Conservation (phyloP, 1,140 invertebrate species). For the Calephelis nemesis region DNA sequence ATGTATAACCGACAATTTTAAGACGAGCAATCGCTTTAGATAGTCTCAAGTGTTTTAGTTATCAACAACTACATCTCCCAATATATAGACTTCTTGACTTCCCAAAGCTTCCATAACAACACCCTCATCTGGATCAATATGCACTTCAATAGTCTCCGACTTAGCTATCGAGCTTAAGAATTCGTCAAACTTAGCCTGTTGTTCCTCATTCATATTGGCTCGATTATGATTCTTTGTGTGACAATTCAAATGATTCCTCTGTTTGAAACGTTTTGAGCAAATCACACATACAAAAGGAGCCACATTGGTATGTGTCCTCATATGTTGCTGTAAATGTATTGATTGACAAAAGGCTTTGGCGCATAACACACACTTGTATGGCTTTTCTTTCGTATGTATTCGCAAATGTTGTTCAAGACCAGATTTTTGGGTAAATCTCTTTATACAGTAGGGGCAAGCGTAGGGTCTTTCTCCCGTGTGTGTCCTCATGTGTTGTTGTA, state of each 20-base stretch:
- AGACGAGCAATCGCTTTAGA: too few species aligned
- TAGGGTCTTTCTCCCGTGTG: slow-evolving; percentile 7
- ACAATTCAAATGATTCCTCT: slow-evolving; percentile 2
- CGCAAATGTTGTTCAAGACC: background rate
- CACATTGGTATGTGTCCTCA: slow-evolving; percentile 8
- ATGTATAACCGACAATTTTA: too few species aligned
- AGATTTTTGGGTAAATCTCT: slow-evolving; percentile 4
- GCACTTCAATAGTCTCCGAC: background rate
- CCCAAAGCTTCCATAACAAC: background rate
- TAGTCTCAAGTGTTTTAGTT: background rate
- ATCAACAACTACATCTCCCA: background rate
- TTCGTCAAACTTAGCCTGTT: background rate
- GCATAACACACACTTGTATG: slow-evolving; percentile 2
- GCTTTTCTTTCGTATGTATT: slow-evolving; percentile 22
- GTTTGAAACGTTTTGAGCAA: background rate
- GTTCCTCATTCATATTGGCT: background rate
- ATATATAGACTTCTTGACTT: background rate
- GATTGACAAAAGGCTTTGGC: slow-evolving; percentile 5
- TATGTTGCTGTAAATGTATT: slow-evolving; percentile 6
- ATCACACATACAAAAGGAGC: slow-evolving; percentile 3
- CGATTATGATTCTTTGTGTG: slow-evolving; percentile 3
- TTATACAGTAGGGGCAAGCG: background rate
- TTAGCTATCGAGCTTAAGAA: background rate
- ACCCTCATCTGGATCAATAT: background rate
- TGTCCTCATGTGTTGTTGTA: slow-evolving; percentile 5